Evolutionary conservation across 53 echinoderm and acorn worm genomes (phyloP).

Genomic region (Hippasteria phrygiana): DNA sequence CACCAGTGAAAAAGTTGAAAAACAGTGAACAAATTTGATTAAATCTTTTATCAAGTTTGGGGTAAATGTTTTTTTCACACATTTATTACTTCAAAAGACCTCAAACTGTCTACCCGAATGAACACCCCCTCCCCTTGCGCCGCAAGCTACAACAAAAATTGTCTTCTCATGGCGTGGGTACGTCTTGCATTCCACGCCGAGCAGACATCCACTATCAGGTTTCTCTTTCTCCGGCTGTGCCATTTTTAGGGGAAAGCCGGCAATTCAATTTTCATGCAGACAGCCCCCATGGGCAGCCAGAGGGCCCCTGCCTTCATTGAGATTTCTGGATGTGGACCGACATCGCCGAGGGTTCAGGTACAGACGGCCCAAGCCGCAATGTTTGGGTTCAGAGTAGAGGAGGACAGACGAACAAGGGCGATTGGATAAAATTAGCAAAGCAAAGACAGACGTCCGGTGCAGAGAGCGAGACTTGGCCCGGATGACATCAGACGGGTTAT

Average conservation of each 20-base stretch:
- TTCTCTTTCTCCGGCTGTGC: constrained; percentile 50
- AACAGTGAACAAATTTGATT: too few species aligned
- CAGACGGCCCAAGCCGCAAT: constrained; percentile 32
- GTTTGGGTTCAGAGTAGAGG: constrained; percentile 39
- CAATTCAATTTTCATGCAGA: constrained; percentile 64
- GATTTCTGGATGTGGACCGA: constrained; percentile 5
- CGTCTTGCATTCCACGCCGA: neutral
- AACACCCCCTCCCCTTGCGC: neutral
- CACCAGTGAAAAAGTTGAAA: too few species aligned
- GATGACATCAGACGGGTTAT: too few species aligned
- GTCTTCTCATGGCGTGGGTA: neutral
- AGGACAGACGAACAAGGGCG: neutral
- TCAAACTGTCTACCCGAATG: too few species aligned
- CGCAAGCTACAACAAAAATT: constrained; percentile 1
- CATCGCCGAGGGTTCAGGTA: neutral
- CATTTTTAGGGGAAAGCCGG: constrained; percentile 44
- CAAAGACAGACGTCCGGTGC: neutral
- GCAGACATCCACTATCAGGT: constrained; percentile 53
- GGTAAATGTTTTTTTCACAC: too few species aligned
- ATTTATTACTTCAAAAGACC: too few species aligned
- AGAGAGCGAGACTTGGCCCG: neutral
- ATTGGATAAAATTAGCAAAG: constrained; percentile 2
- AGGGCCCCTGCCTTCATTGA: neutral
- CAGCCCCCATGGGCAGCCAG: constrained; percentile 32
- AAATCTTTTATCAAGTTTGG: too few species aligned